phyloP scores from a whole-genome alignment of 2,113 vertebrate genomes.

The Upupa epops region DNA sequence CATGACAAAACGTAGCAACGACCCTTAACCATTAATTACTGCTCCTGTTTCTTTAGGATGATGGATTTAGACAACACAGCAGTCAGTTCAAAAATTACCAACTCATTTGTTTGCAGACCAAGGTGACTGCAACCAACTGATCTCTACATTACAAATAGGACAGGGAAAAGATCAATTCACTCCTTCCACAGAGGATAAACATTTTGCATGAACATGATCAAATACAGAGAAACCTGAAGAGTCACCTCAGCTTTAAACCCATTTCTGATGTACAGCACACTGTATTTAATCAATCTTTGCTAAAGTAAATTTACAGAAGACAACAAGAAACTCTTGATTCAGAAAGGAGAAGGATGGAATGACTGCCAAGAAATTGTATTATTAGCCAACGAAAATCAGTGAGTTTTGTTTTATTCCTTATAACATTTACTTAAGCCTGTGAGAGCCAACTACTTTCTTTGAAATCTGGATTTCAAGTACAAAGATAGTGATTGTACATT shows the following conservation, averaged over 20 bases:
- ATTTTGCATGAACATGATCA: background rate
- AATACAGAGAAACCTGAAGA: background rate
- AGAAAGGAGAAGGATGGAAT: background rate
- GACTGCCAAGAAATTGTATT: background rate
- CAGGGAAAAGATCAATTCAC: background rate
- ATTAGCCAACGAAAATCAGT: background rate
- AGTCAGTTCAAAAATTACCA: background rate
- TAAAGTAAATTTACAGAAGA: background rate
- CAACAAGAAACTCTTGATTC: background rate
- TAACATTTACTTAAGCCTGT: background rate
- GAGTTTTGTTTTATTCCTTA: background rate
- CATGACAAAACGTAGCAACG: constrained; percentile 26
- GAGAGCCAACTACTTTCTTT: background rate
- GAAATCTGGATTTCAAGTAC: background rate
- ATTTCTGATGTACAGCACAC: background rate
- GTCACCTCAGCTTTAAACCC: background rate
- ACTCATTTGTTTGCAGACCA: background rate
- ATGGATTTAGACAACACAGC: constrained; percentile 2
- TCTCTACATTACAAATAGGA: background rate
- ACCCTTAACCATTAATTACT: background rate
- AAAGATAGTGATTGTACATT: background rate
- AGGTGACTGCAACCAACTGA: background rate
- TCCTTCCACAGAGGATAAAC: background rate
- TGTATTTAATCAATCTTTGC: background rate
- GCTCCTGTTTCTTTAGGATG: constrained; percentile 8